Evolutionary conservation across 2,113 vertebrate genomes (phyloP).

Genomic region (Ceyx melanurus): DNA sequence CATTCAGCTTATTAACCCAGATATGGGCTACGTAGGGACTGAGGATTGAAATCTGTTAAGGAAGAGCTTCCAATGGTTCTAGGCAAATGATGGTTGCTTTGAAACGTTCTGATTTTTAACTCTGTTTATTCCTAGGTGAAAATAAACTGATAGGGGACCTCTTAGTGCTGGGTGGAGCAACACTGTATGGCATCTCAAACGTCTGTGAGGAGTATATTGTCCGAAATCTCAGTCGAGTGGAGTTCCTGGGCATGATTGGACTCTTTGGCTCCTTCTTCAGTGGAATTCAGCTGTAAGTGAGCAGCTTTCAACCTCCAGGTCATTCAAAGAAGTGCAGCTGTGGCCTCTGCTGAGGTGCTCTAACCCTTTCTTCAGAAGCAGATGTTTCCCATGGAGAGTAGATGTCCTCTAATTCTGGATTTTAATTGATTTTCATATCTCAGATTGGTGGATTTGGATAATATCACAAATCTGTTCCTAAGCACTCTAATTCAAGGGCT

Average conservation of each 20-base stretch:
- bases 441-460: not conserved
- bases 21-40: not conserved
- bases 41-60: not conserved
- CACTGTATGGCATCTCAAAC: slow-evolving; percentile 89
- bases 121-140: slow-evolving; percentile 78
- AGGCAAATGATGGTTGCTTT: not conserved
- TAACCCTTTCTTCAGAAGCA: not conserved
- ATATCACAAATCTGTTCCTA: not conserved
- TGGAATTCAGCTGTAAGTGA: slow-evolving; percentile 94
- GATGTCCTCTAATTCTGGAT: not conserved
- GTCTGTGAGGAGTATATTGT: slow-evolving; percentile 95
- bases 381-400: not conserved
- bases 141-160: slow-evolving; percentile 93
- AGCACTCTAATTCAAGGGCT: not conserved
- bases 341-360: not conserved
- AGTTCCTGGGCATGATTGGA: slow-evolving; percentile 95
- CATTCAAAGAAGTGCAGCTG: not conserved
- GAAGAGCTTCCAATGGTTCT: not conserved
- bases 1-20: not conserved
- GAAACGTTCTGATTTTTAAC: slow-evolving; percentile 17
- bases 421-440: not conserved
- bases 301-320: not conserved
- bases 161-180: slow-evolving; percentile 90
- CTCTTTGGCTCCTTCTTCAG: slow-evolving; percentile 98
- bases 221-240: slow-evolving; percentile 90